Evolutionary conservation across 2,113 vertebrate genomes (phyloP).

Genomic region (Origma solitaria): DNA sequence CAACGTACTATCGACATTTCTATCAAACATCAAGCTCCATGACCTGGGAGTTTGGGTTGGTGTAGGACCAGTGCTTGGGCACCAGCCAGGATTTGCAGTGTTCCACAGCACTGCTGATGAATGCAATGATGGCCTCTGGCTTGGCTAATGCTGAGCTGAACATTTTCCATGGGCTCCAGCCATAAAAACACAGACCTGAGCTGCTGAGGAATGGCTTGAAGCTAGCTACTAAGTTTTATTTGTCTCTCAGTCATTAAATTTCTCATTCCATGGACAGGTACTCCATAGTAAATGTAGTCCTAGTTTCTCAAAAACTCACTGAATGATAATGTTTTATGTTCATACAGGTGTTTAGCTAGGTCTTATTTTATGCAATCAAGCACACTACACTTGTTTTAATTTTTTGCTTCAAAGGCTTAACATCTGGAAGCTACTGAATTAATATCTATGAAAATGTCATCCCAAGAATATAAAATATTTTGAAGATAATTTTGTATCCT

Average conservation of each 20-base stretch:
- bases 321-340: conserved; percentile 36
- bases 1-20: not conserved
- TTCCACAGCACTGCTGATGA: not conserved
- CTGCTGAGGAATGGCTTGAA: not conserved
- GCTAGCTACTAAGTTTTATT: not conserved
- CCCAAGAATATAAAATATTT: not conserved
- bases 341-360: conserved; percentile 25
- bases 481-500: not conserved
- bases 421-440: conserved; percentile 50
- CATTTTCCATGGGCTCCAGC: not conserved
- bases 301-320: conserved; percentile 38
- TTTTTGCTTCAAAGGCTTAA: conserved; percentile 65
- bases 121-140: not conserved
- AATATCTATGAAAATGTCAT: conserved; percentile 13
- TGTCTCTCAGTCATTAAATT: not conserved
- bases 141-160: not conserved
- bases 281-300: not conserved
- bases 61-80: not conserved
- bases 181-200: not conserved
- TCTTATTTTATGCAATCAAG: conserved; percentile 55
- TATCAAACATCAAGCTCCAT: not conserved
- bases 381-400: conserved; percentile 45
- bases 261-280: not conserved
- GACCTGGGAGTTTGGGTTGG: not conserved
- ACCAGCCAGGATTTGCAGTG: not conserved